phyloP scores from a whole-genome alignment of 2,888 invertebrate genomes.

The Lysandra coridon region DNA sequence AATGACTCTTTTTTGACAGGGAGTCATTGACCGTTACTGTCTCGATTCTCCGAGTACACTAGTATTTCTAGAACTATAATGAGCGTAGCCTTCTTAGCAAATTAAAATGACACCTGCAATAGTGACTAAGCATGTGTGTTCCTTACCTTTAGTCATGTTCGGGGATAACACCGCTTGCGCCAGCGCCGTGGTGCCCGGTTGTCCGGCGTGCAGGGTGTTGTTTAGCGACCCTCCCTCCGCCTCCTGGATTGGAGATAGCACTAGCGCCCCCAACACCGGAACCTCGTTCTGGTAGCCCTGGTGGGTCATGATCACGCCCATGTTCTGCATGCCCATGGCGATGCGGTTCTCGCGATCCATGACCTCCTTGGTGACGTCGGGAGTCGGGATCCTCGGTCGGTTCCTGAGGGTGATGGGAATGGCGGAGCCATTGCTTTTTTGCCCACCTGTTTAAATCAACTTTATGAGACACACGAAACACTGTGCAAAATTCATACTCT shows the following conservation, averaged over 20 bases:
- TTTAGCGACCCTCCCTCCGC: slow-evolving; percentile 88
- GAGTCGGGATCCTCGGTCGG: slow-evolving; percentile 93
- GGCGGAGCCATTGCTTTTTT: slow-evolving; percentile 85
- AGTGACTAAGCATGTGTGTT: no score
- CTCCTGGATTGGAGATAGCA: slow-evolving; percentile 92
- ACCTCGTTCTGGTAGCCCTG: slow-evolving; percentile 83
- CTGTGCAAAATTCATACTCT: no score
- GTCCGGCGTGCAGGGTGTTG: slow-evolving; percentile 86
- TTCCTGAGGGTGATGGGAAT: slow-evolving; percentile 86
- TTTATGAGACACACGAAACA: no score
- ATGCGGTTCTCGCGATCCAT: slow-evolving; percentile 85
- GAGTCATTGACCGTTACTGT: no score
- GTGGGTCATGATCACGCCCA: slow-evolving; percentile 86
- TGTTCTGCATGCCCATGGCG: slow-evolving; percentile 74
- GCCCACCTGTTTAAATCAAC: slow-evolving; percentile 71
- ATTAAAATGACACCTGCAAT: no score
- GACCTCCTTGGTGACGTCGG: slow-evolving; percentile 91
- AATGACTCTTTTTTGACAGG: no score
- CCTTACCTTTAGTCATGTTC: slow-evolving; percentile 56
- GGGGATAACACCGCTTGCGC: slow-evolving; percentile 89
- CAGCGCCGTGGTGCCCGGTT: slow-evolving; percentile 87
- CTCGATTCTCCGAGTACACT: no score
- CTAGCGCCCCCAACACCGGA: slow-evolving; percentile 87
- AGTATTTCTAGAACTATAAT: no score
- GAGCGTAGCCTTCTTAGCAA: no score